A percentile compares a stretch with the other conserved stretches of the same genome.
These are phyloP conservation scores for Calonectris borealis DNA, from an alignment of 2,113 vertebrate genomes.

Conservation along the genomic window DNA sequence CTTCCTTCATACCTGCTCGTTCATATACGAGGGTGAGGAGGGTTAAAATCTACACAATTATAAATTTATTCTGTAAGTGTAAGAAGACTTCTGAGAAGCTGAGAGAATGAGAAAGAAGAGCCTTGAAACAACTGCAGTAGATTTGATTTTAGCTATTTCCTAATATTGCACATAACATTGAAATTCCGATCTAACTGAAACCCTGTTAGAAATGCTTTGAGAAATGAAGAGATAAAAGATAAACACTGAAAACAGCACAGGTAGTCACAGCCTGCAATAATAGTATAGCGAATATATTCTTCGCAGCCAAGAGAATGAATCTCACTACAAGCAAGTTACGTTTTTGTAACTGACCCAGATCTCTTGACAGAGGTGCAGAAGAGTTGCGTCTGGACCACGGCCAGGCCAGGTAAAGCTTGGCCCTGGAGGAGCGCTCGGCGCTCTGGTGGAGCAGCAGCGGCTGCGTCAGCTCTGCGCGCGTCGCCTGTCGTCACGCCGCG, in stretches of 20 bases:
- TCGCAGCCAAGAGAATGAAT: not conserved
- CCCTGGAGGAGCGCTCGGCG: not conserved
- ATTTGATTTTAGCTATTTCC: not conserved
- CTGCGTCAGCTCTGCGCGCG: not conserved
- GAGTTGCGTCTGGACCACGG: not conserved
- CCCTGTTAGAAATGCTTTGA: not conserved
- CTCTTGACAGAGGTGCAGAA: not conserved
- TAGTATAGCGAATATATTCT: not conserved
- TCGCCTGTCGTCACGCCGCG: accelerated
- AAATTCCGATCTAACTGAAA: not conserved
- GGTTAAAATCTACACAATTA: not conserved
- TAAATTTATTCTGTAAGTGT: not conserved
- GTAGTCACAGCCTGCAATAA: not conserved
- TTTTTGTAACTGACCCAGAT: not conserved
- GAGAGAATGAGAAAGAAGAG: not conserved
- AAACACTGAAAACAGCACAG: not conserved
- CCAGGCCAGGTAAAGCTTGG: not conserved
- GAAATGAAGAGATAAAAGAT: not conserved
- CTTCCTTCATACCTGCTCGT: not conserved
- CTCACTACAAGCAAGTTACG: not conserved
- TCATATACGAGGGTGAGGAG: not conserved
- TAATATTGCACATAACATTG: not conserved
- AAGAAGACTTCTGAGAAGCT: not conserved
- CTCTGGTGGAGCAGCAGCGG: not conserved
- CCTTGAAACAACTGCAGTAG: not conserved